phyloP scores from a whole-genome alignment of 2,888 invertebrate species.

The Ophion obscuratus region DNA sequence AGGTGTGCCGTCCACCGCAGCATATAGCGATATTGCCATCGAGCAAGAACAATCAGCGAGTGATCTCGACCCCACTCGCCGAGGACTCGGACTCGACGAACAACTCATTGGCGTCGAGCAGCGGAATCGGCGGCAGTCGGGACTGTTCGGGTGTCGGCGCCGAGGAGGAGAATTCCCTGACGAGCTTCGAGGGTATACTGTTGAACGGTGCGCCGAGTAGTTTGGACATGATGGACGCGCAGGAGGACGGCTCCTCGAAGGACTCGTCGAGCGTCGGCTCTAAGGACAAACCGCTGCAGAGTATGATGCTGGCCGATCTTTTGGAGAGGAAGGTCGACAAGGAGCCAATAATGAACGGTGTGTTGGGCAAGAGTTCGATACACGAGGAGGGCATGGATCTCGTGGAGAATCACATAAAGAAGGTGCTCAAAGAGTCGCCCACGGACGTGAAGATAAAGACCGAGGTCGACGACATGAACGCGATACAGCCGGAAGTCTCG shows the following conservation, averaged over 20 bases:
- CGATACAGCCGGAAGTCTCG: slow-evolving; percentile 78
- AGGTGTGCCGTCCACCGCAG: slow-evolving; percentile 83
- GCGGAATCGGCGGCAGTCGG: slow-evolving; percentile 84
- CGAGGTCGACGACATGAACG: slow-evolving; percentile 76
- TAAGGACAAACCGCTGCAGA: slow-evolving; percentile 87
- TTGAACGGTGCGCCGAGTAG: slow-evolving; percentile 86
- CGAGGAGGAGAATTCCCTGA: slow-evolving; percentile 87
- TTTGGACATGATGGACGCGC: slow-evolving; percentile 84
- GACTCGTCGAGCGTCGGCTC: slow-evolving; percentile 81
- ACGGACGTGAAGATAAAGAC: slow-evolving; percentile 77
- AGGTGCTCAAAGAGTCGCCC: slow-evolving; percentile 82
- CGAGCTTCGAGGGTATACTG: slow-evolving; percentile 88
- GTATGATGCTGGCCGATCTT: slow-evolving; percentile 91
- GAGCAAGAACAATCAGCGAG: slow-evolving; percentile 75
- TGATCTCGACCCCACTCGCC: slow-evolving; percentile 79
- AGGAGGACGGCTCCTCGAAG: slow-evolving; percentile 86
- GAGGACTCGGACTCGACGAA: slow-evolving; percentile 85
- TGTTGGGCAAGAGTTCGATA: slow-evolving; percentile 86
- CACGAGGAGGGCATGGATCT: slow-evolving; percentile 87
- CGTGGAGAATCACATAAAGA: slow-evolving; percentile 87
- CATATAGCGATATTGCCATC: slow-evolving; percentile 83
- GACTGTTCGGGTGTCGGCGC: slow-evolving; percentile 84
- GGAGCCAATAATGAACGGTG: slow-evolving; percentile 87
- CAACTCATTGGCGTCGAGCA: slow-evolving; percentile 87
- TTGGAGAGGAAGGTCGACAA: slow-evolving; percentile 91